phyloP scores from a whole-genome alignment of 2,797 vertebrate genomes.

The Potorous gilbertii region DNA sequence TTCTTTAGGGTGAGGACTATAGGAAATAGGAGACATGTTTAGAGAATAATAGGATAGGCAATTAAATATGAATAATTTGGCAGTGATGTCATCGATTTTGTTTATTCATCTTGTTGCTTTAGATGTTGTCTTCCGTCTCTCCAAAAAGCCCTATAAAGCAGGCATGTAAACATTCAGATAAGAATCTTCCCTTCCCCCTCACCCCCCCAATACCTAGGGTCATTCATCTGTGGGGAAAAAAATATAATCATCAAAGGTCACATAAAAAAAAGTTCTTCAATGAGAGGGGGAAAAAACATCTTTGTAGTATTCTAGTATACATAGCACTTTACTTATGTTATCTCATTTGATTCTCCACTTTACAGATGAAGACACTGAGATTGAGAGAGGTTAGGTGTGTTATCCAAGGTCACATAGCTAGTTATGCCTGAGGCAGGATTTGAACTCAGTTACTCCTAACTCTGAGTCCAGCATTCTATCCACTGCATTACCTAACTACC shows the following conservation, averaged over 20 bases:
- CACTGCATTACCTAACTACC: not conserved
- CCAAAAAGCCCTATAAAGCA: not conserved
- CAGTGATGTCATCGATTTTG: not conserved
- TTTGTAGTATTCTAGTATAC: not conserved
- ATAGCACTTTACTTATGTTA: not conserved
- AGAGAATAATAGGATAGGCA: not conserved
- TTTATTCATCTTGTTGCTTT: not conserved
- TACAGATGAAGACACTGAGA: not conserved
- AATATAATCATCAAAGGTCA: not conserved
- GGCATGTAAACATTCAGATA: not conserved
- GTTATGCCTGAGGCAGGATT: not conserved
- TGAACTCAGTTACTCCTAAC: not conserved
- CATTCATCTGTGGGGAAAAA: not conserved
- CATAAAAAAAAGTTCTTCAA: not conserved
- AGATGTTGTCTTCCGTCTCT: not conserved
- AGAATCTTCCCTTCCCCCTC: not conserved
- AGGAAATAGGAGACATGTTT: not conserved
- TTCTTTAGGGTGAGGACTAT: not conserved
- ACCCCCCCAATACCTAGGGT: not conserved
- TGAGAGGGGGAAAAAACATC: not conserved
- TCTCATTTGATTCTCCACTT: not conserved
- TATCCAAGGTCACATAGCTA: not conserved
- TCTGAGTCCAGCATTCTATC: not conserved
- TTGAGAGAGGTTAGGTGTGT: not conserved
- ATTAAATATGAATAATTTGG: not conserved